Percentiles rank a stretch among this genome's conserved stretches.
phyloP scores from a whole-genome alignment of 2,888 invertebrate species.

The Amaurobius ferox region DNA sequence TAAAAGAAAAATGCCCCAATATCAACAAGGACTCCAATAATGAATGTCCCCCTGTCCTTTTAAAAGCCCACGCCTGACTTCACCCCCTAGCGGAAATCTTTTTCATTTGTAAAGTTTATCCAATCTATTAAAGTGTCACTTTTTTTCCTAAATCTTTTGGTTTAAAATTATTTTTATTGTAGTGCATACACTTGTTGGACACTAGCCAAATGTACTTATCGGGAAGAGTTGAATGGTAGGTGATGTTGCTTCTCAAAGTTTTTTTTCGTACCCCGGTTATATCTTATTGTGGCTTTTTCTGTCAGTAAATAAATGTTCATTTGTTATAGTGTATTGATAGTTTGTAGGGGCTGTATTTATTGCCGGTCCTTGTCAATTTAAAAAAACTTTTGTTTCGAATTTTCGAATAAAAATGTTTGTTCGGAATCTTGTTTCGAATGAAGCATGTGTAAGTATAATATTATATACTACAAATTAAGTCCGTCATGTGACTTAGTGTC shows the following conservation, averaged over 20 bases:
- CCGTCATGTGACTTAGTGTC: too few species aligned
- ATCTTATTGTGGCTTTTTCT: constrained; percentile 24
- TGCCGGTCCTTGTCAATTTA: too few species aligned
- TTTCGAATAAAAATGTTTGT: too few species aligned
- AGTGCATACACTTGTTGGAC: constrained; percentile 25
- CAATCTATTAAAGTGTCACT: constrained; percentile 64
- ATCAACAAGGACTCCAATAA: too few species aligned
- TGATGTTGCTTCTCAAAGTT: not conserved
- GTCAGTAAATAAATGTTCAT: constrained; percentile 28
- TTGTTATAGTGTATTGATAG: not conserved
- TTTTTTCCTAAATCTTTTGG: constrained; percentile 34
- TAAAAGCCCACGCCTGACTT: constrained; percentile 13
- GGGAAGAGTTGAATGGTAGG: not conserved
- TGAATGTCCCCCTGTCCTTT: not conserved
- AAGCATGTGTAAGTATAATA: too few species aligned
- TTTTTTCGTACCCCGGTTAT: constrained; percentile 36
- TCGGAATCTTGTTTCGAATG: too few species aligned
- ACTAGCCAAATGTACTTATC: constrained; percentile 20
- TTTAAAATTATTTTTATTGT: not conserved
- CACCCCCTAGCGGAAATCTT: constrained; percentile 11
- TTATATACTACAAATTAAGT: too few species aligned
- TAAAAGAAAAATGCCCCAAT: too few species aligned
- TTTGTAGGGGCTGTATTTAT: too few species aligned
- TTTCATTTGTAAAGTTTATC: constrained; percentile 49
- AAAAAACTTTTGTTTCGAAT: too few species aligned